phyloP scores from a whole-genome alignment of 2,113 vertebrate genomes.

The Cyphomyrus plagiostoma region DNA sequence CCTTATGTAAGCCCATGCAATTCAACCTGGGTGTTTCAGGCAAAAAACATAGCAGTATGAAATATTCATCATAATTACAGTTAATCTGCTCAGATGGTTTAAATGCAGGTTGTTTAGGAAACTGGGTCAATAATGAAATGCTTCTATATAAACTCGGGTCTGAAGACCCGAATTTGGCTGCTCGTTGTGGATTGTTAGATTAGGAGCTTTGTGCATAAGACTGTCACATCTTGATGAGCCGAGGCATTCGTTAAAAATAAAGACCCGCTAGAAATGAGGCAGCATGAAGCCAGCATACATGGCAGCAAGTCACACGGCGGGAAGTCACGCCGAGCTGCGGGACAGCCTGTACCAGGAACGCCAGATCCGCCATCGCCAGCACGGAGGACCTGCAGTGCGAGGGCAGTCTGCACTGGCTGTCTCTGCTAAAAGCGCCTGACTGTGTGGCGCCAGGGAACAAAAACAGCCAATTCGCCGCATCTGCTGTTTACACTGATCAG shows the following conservation, averaged over 20 bases:
- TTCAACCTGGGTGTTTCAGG: background rate
- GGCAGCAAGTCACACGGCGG: background rate
- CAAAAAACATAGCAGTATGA: background rate
- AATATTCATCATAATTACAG: background rate
- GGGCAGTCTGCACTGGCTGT: background rate
- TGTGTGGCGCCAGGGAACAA: background rate
- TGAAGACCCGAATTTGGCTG: background rate
- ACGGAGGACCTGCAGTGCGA: background rate
- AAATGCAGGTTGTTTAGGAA: background rate
- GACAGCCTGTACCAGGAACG: background rate
- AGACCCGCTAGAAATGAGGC: background rate
- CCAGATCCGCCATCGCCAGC: background rate
- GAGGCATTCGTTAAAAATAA: background rate
- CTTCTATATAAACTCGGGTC: background rate
- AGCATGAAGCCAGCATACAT: background rate
- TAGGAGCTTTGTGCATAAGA: background rate
- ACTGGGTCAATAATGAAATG: background rate
- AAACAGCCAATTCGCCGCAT: background rate
- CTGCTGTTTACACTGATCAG: conserved; percentile 9
- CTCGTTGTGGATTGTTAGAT: background rate
- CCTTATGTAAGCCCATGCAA: background rate
- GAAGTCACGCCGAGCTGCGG: background rate
- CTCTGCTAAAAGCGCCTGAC: background rate
- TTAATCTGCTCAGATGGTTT: background rate
- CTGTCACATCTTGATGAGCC: background rate